phyloP scores from a whole-genome alignment of 1,140 invertebrate genomes.

The Drosophila rhopaloa region DNA sequence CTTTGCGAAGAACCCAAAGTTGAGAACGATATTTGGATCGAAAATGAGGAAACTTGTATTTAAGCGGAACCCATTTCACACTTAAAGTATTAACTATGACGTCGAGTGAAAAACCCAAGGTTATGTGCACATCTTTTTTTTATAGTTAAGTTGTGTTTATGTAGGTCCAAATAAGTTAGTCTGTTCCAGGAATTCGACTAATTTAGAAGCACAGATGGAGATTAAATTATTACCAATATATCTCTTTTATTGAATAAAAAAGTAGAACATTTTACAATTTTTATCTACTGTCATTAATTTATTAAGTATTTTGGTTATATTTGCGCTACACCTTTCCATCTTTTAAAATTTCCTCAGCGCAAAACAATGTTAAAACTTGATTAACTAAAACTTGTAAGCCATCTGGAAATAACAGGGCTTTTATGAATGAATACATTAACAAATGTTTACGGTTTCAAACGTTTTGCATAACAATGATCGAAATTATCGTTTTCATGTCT shows the following conservation, averaged over 20 bases:
- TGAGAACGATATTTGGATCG: conserved; percentile 21
- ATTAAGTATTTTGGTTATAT: background rate
- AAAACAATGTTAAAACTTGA: background rate
- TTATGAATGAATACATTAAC: conserved; percentile 41
- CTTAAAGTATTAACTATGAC: background rate
- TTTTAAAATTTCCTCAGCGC: background rate
- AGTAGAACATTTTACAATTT: background rate
- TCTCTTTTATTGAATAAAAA: conserved; percentile 8
- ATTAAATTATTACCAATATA: conserved; percentile 1
- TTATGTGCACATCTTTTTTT: background rate
- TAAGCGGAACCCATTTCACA: background rate
- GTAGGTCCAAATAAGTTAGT: background rate
- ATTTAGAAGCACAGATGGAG: background rate
- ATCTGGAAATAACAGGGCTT: conserved; percentile 33
- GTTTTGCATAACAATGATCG: conserved; percentile 41
- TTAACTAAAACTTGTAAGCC: background rate
- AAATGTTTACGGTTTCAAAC: conserved; percentile 25
- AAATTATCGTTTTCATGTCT: conserved; percentile 32
- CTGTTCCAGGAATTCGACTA: conserved; percentile 1
- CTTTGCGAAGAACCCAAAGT: conserved; percentile 25
- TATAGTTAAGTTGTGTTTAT: background rate
- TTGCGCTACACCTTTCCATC: background rate
- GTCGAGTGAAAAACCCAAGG: background rate
- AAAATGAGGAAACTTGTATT: conserved; percentile 39
- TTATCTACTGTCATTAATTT: background rate